Conservation (phyloP, 2,113 vertebrate genomes). For the Macaca fascicularis region DNA sequence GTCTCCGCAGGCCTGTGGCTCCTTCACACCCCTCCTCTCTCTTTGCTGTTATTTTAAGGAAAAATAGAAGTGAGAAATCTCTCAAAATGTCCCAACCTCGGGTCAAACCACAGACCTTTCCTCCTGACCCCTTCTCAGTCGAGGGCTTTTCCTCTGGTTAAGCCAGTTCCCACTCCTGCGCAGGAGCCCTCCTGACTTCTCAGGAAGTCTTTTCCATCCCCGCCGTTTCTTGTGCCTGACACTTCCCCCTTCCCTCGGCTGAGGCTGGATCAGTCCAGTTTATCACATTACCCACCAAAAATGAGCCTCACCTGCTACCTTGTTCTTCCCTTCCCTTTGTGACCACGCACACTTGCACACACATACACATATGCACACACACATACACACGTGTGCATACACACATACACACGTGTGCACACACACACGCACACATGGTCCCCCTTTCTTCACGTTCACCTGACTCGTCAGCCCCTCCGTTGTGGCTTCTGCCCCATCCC, state of each 20-base stretch:
- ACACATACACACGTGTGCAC: too few relatives aligned
- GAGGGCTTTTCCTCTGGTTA: not conserved
- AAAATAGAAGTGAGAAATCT: not conserved
- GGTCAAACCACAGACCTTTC: not conserved
- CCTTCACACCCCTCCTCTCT: not conserved
- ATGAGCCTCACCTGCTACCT: too few relatives aligned
- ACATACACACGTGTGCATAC: too few relatives aligned
- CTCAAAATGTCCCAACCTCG: too few relatives aligned
- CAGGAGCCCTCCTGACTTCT: not conserved
- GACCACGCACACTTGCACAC: too few relatives aligned
- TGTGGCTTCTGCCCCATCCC: fast-evolving
- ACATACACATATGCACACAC: too few relatives aligned
- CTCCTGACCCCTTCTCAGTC: not conserved
- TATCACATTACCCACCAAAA: not conserved
- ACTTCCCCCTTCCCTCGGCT: not conserved
- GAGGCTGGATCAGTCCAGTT: not conserved
- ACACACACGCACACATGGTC: too few relatives aligned
- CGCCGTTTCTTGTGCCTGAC: not conserved
- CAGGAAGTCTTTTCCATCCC: not conserved
- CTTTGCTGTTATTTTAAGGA: not conserved
- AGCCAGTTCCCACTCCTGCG: not conserved
- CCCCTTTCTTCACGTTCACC: not conserved
- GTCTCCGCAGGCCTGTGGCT: not conserved
- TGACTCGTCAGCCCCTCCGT: not conserved
- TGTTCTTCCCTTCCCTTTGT: too few relatives aligned